Conservation (phyloP, 2,888 invertebrate genomes). For the Arge pagana region DNA sequence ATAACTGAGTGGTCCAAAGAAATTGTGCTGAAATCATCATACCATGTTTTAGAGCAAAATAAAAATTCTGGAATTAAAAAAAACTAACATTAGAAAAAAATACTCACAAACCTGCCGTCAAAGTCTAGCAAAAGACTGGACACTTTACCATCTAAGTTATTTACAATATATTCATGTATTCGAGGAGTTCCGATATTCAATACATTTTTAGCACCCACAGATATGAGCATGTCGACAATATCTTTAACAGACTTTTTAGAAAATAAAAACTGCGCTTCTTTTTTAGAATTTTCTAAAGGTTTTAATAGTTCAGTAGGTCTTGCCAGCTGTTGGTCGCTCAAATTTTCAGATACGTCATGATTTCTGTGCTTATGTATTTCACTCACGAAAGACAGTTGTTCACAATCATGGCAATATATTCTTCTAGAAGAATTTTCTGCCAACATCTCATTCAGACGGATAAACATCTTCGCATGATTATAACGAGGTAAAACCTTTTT, state of each 20-base stretch:
- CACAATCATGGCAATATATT: slow-evolving; percentile 70
- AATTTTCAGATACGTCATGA: slow-evolving; percentile 62
- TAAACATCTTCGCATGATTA: slow-evolving; percentile 63
- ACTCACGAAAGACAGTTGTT: slow-evolving; percentile 59
- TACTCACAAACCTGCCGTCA: slow-evolving; percentile 71
- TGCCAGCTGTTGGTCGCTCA: slow-evolving; percentile 65
- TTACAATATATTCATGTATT: slow-evolving; percentile 71
- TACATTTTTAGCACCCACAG: slow-evolving; percentile 65
- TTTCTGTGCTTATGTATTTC: slow-evolving; percentile 60
- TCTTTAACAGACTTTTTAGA: slow-evolving; percentile 69
- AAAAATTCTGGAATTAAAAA: background rate
- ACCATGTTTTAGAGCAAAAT: background rate
- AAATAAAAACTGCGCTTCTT: slow-evolving; percentile 89
- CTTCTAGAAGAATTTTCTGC: slow-evolving; percentile 44
- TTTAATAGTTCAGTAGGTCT: slow-evolving; percentile 72
- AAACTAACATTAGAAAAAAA: slow-evolving; percentile 1
- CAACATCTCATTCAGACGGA: slow-evolving; percentile 61
- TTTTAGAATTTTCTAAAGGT: slow-evolving; percentile 74
- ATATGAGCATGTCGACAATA: slow-evolving; percentile 66
- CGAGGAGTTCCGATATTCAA: slow-evolving; percentile 88
- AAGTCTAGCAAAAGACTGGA: slow-evolving; percentile 78
- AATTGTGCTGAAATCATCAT: slow-evolving; percentile 66
- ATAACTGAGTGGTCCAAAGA: slow-evolving; percentile 69
- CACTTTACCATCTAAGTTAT: slow-evolving; percentile 52
- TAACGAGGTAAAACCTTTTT: slow-evolving; percentile 59